These are phyloP conservation scores for Leptobrachium leishanense DNA, from an alignment of 2,113 vertebrate species.

Conservation along the genomic window DNA sequence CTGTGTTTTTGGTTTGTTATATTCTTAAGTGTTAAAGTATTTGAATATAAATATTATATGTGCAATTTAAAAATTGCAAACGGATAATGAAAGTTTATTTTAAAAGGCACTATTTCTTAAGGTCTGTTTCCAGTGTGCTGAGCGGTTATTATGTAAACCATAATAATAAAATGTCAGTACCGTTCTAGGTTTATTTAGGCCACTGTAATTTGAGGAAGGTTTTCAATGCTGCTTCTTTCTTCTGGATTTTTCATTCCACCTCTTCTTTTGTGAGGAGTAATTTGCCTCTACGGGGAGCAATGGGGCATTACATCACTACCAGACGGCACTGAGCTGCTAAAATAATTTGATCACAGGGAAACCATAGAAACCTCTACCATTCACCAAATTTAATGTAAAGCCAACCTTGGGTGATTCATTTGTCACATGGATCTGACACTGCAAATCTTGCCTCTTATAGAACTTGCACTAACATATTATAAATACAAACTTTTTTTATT, in stretches of 20 bases:
- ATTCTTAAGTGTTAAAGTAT: too few relatives aligned
- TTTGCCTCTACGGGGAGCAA: constrained; percentile 3
- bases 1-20: too few relatives aligned
- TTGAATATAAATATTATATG: too few relatives aligned
- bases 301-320: constrained; percentile 26
- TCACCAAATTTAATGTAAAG: background rate
- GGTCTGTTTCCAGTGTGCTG: background rate
- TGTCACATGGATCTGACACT: constrained; percentile 23
- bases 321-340: background rate
- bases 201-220: constrained; percentile 11
- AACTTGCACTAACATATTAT: background rate
- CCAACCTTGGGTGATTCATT: background rate
- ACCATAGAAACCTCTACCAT: background rate
- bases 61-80: too few relatives aligned
- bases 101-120: background rate
- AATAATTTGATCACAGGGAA: background rate
- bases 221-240: constrained; percentile 18
- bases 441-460: background rate
- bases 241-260: background rate
- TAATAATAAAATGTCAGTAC: background rate
- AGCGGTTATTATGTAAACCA: constrained; percentile 17
- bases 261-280: constrained; percentile 6
- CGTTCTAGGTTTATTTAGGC: constrained; percentile 23
- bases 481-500: too few relatives aligned
- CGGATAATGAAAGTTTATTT: too few relatives aligned